These are phyloP conservation scores for Hermaeophaga mercurialis DNA, from an alignment of 2,888 invertebrate species.

Conservation along the genomic window DNA sequence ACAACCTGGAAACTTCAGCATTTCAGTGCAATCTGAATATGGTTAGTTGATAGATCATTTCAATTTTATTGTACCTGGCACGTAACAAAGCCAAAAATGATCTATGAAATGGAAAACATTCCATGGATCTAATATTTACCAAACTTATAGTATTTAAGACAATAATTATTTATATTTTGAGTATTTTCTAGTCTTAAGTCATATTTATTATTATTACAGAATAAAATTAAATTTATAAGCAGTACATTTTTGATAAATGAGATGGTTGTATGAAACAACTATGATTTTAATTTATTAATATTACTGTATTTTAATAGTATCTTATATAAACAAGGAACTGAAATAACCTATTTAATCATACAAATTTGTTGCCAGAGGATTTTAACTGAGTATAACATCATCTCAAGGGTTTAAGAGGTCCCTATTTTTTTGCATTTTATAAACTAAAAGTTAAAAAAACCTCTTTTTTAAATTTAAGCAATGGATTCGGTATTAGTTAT, in stretches of 20 bases:
- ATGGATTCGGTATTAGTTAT: too few species aligned
- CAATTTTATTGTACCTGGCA: slow-evolving; percentile 13
- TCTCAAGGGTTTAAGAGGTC: too few species aligned
- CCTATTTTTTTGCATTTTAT: too few species aligned
- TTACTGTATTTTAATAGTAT: too few species aligned
- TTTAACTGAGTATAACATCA: too few species aligned
- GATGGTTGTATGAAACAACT: slow-evolving; percentile 19
- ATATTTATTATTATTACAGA: slow-evolving; percentile 5
- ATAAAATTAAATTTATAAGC: neutral
- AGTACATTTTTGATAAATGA: slow-evolving; percentile 4
- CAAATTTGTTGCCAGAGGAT: too few species aligned
- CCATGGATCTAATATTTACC: neutral
- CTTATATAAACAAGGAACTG: too few species aligned
- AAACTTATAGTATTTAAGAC: slow-evolving; percentile 17
- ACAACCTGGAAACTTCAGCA: slow-evolving; percentile 78
- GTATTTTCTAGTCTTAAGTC: slow-evolving; percentile 22
- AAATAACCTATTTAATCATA: too few species aligned
- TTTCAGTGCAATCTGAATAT: slow-evolving; percentile 91
- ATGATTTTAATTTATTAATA: too few species aligned
- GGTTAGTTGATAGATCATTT: slow-evolving; percentile 62
- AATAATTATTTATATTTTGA: slow-evolving; percentile 12
- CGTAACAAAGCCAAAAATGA: slow-evolving; percentile 20
- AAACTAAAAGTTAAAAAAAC: too few species aligned
- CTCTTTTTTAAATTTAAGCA: too few species aligned
- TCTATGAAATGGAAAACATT: neutral